Evolutionary conservation across 2,113 vertebrate genomes (phyloP).

Genomic region (Tinamus guttatus): DNA sequence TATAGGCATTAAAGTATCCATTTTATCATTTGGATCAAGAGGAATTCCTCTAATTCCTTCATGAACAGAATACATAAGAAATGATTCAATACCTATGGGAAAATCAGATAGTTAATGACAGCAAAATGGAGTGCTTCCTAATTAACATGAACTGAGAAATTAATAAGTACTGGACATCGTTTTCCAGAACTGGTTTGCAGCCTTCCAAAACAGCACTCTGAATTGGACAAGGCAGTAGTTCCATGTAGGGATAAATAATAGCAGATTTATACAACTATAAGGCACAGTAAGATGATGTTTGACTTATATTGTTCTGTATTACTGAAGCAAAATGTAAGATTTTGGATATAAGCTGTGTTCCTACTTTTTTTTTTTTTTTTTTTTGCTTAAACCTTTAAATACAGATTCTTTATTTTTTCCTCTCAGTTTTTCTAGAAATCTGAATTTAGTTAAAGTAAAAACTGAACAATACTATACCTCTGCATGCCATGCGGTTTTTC

Average conservation of each 20-base stretch:
- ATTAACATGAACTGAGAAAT: not conserved
- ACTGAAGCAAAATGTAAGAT: not conserved
- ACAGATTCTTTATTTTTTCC: not conserved
- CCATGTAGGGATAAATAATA: not conserved
- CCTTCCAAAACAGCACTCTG: not conserved
- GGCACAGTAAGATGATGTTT: not conserved
- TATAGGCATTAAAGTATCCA: slow-evolving; percentile 94
- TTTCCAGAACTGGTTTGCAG: not conserved
- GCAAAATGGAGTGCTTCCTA: not conserved
- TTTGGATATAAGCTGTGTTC: not conserved
- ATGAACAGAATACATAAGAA: slow-evolving; percentile 97
- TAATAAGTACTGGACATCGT: rapidly evolving
- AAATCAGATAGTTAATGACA: not conserved
- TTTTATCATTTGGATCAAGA: slow-evolving; percentile 93
- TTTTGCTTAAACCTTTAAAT: not conserved
- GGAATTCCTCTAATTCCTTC: slow-evolving; percentile 95
- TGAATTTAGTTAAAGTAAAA: not conserved
- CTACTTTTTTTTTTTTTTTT: not conserved
- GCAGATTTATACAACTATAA: not conserved
- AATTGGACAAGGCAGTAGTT: not conserved
- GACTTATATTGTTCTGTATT: not conserved
- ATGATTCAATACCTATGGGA: slow-evolving; percentile 91
- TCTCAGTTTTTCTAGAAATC: not conserved
- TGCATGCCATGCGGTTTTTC: slow-evolving; percentile 91
- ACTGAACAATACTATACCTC: slow-evolving; percentile 76